Evolutionary conservation across 1,140 invertebrate genomes (phyloP).

Genomic region (Tetramorium alpestre): DNA sequence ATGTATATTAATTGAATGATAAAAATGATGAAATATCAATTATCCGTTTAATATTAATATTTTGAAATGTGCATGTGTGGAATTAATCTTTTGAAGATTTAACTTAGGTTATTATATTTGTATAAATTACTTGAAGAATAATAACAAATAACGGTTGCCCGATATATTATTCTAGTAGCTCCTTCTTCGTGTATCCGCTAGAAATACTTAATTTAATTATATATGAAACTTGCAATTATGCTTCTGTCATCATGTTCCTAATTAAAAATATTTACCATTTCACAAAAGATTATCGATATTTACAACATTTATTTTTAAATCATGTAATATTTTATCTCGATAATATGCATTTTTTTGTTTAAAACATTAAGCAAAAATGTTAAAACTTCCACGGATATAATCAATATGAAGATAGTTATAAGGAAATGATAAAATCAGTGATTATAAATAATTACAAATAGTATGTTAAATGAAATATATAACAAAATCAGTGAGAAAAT

Average conservation of each 20-base stretch:
- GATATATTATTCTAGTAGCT: conserved; percentile 21
- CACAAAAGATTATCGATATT: conserved; percentile 5
- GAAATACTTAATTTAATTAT: conserved; percentile 41
- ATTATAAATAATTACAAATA: not conserved
- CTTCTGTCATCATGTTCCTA: conserved; percentile 14
- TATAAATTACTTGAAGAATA: conserved; percentile 49
- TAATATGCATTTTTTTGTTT: conserved; percentile 16
- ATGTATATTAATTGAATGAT: conserved; percentile 14
- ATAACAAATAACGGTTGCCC: conserved; percentile 5
- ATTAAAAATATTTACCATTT: conserved; percentile 25
- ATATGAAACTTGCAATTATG: not conserved
- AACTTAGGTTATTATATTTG: conserved; percentile 38
- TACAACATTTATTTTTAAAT: not conserved
- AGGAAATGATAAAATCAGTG: not conserved
- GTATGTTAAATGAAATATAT: not conserved
- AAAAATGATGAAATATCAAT: not conserved
- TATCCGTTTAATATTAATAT: not conserved
- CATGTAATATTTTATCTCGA: not conserved
- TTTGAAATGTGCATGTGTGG: not conserved
- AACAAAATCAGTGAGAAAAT: conserved; percentile 21
- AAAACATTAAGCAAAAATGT: not conserved
- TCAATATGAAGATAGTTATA: conserved; percentile 8
- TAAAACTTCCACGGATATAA: not conserved
- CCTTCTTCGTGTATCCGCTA: not conserved
- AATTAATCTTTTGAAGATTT: conserved; percentile 24